These are phyloP conservation scores for Poeciliopsis occidentalis DNA, from an alignment of 2,113 vertebrate genomes.

Conservation along the genomic window DNA sequence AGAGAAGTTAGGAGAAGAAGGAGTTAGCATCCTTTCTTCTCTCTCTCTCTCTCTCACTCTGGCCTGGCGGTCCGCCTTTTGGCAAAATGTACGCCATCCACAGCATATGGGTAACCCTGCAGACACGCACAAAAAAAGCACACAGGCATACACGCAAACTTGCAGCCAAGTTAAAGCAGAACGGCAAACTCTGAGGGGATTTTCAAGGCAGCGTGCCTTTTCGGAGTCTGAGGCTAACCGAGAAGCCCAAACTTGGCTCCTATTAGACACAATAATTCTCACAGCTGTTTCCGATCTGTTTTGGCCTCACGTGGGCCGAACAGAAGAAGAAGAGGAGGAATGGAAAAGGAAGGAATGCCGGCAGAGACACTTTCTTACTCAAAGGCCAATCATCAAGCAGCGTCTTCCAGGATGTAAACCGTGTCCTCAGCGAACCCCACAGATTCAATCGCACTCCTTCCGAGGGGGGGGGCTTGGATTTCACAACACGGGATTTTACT, in stretches of 20 bases:
- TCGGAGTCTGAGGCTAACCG: slow-evolving; percentile 41
- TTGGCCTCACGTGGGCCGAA: slow-evolving; percentile 44
- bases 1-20: slow-evolving; percentile 43
- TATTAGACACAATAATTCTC: slow-evolving; percentile 64
- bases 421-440: slow-evolving; percentile 36
- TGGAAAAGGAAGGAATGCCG: slow-evolving; percentile 10
- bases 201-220: slow-evolving; percentile 25
- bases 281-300: slow-evolving; percentile 79
- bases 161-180: slow-evolving; percentile 47
- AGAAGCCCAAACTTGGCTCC: slow-evolving; percentile 43
- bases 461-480: slow-evolving; percentile 39
- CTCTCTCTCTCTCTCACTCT: slow-evolving; percentile 13
- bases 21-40: slow-evolving; percentile 47
- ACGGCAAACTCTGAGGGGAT: slow-evolving; percentile 39
- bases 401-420: slow-evolving; percentile 31
- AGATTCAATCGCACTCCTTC: slow-evolving; percentile 41
- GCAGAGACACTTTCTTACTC: slow-evolving; percentile 16
- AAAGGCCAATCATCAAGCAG: slow-evolving; percentile 11
- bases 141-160: slow-evolving; percentile 7
- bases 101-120: slow-evolving; percentile 59
- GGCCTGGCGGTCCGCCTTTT: slow-evolving; percentile 63
- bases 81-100: slow-evolving; percentile 59
- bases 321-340: slow-evolving; percentile 28
- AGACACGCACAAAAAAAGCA: slow-evolving; percentile 25
- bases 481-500: slow-evolving; percentile 59